phyloP scores from a whole-genome alignment of 2,888 invertebrate genomes.

The Patella pellucida region DNA sequence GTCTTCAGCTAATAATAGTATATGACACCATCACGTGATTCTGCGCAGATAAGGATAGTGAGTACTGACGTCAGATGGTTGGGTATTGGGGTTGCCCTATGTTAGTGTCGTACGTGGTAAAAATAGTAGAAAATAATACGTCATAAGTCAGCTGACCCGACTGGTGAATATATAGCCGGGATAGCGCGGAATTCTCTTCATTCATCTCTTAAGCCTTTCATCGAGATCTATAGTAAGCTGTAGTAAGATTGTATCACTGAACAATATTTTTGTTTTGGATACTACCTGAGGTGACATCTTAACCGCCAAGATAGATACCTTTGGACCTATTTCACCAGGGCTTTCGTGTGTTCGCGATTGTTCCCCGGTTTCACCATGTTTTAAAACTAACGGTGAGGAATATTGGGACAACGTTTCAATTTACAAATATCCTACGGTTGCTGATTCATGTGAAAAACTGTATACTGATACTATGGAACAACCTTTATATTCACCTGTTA shows the following conservation, averaged over 20 bases:
- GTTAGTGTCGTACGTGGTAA: constrained; percentile 10
- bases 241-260: no score
- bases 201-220: no score
- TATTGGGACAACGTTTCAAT: background rate
- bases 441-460: background rate
- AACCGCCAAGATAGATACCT: constrained; percentile 7
- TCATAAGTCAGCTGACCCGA: background rate
- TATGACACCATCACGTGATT: background rate
- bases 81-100: constrained; percentile 7
- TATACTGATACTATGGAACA: constrained; percentile 7
- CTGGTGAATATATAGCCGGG: no score
- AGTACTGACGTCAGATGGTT: background rate
- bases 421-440: background rate
- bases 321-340: background rate
- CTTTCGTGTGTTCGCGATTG: background rate
- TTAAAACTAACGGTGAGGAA: background rate
- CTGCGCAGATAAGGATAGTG: constrained; percentile 1
- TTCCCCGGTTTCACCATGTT: constrained; percentile 5
- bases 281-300: background rate
- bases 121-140: background rate
- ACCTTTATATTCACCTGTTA: background rate
- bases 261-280: no score
- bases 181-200: no score
- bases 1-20: background rate
- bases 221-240: no score